Conservation (phyloP, 2,113 vertebrate genomes). For the Hepsetus odoe region DNA sequence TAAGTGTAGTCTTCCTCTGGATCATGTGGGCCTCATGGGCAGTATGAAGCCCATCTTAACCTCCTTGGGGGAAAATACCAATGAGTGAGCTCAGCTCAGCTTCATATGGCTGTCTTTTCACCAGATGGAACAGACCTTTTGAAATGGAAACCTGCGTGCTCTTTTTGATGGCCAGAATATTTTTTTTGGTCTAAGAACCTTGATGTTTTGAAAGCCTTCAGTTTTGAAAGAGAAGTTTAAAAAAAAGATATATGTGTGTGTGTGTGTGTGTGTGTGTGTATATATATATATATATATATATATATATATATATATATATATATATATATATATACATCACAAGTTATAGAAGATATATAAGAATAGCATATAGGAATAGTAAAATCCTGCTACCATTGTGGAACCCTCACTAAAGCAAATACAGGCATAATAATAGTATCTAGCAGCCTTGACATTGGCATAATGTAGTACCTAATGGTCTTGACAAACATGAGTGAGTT, state of each 20-base stretch:
- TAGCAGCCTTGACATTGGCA: conserved; percentile 7
- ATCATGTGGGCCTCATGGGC: conserved; percentile 5
- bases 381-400: neutral
- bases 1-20: conserved; percentile 24
- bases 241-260: too few relatives aligned
- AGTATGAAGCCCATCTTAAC: conserved; percentile 21
- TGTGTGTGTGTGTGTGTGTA: too few relatives aligned
- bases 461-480: conserved; percentile 1
- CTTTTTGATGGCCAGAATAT: conserved; percentile 2
- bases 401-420: neutral
- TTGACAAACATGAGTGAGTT: neutral
- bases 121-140: conserved; percentile 5
- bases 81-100: conserved; percentile 13
- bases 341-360: too few relatives aligned
- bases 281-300: too few relatives aligned
- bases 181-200: too few relatives aligned
- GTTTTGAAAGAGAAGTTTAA: too few relatives aligned
- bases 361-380: too few relatives aligned
- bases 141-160: neutral
- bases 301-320: too few relatives aligned
- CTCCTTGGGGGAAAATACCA: conserved; percentile 37
- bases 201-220: too few relatives aligned
- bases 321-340: too few relatives aligned
- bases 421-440: neutral
- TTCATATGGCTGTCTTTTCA: conserved; percentile 28